Base-by-base conservation (phyloP, 2,113 vertebrate species). In the Scortum barcoo region DNA sequence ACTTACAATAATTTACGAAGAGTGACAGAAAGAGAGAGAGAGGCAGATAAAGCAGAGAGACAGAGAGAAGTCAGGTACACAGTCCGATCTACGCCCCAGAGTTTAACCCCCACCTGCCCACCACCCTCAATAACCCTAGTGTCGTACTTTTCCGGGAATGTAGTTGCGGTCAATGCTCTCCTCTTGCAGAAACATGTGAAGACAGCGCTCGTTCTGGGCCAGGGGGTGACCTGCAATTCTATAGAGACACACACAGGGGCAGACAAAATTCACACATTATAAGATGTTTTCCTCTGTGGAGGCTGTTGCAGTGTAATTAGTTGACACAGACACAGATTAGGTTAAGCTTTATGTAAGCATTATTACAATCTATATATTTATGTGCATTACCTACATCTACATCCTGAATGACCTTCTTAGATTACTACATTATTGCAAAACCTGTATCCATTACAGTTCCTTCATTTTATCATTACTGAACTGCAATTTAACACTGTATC, bases 141-240 rank as follows among this genome's bases (percentile, higher is more conserved):
- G 97, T 93, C 98, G 96, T 96, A 99, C 98, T 97, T 99, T 99
- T 95, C 98, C 97, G 24, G 98, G 98, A 95, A 99, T 96, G 89
- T 99, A 99, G 96, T 99, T 99, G 89, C 97, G 97, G 95, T 99
- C 98, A 76, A 99, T 99, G 93, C 95, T 95, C 92, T 99, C 98
- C 69, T 99, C 98, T 93, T 99, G 98, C 94, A 99, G 96, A 92
- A 99, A 99, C 98, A 99, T 99, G 91, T 99, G 98, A 95, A 99
- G 97, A 95, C 98, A 99, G 93, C 98, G 98, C 94, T 99, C 98
- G 0, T 99, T 99, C 96, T 99, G 98, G 95, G 98, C 98, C 96
- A 99, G 90, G 8, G 98, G 98, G 83, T 99, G 98, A 93, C 98
- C 98, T 80, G 98, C 98, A 95, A 99, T 99, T 96, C 98, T 95